These are phyloP conservation scores for Eira barbara DNA, from an alignment of 2,113 vertebrate species.

Conservation along the genomic window DNA sequence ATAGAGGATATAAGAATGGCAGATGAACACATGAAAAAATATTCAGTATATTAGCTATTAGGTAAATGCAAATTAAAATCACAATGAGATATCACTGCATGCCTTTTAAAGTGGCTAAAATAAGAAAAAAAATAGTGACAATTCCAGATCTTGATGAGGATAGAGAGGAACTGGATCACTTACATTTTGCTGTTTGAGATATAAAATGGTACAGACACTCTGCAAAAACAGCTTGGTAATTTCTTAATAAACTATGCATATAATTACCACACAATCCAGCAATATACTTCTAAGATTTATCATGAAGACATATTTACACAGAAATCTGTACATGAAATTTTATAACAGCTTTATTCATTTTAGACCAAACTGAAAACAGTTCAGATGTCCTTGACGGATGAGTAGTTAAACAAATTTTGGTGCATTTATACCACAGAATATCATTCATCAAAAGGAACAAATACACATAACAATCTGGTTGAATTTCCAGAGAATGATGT, in stretches of 20 bases:
- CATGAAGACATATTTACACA: background rate
- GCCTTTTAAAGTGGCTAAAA: background rate
- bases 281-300: background rate
- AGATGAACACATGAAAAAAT: background rate
- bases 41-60: background rate
- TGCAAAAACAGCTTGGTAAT: background rate
- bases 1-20: background rate
- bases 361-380: background rate
- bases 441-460: background rate
- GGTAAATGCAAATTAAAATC: background rate
- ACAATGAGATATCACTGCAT: background rate
- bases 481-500: background rate
- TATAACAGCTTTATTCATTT: background rate
- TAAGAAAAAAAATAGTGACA: background rate
- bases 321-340: background rate
- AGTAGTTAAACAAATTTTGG: background rate
- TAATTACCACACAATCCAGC: background rate
- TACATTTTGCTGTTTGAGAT: background rate
- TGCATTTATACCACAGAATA: background rate
- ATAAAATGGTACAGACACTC: background rate
- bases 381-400: background rate
- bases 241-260: background rate
- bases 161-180: background rate
- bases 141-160: background rate
- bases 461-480: background rate